Evolutionary conservation across 2,113 vertebrate species (phyloP), one percentile per base, ranked within the genome.

Genomic region (Rhombomys opimus): DNA sequence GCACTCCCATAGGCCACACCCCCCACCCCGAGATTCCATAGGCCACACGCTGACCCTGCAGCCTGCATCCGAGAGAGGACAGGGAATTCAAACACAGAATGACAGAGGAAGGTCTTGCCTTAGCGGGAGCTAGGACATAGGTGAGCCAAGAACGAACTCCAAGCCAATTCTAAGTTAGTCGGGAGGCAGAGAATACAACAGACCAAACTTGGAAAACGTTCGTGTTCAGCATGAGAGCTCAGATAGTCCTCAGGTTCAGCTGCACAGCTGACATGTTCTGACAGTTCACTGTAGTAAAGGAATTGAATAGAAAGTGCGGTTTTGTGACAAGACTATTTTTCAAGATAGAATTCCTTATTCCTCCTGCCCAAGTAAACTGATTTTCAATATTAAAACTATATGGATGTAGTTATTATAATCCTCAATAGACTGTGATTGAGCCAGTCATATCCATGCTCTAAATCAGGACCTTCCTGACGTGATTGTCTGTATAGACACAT

Each of bases 381-480:
- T 85, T 91, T 91, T 84, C 46, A 61, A 76, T 77, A 73, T 50
- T 84, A 70, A 57, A 90, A 72, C 32, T 38, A n/a, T 70, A n/a
- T 30, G 87, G 30, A 76, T 87, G 61, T 20, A 50, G 63, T 80
- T 94, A 77, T 77, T 72, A 91, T 91, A 67, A 63, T 35, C 76
- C 15, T 90, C 81, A 90, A 59, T 82, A 93, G 57, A 87, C 94
- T 73, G 54, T 70, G 11, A 63, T 84, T 84, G 63, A 88, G 38
- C 9, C 73, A 80, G 23, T 84, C 57, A 78, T 38, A 41, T 35
- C 85, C 14, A 38, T 88, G 77, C 59, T 82, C 87, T 91, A 50
- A 91, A 52, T 93, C 7, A 77, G 85, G 65, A 54, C 7, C 17
- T 76, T 89, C 32, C n/a, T 32, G 41, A 68, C 52, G 63, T 54